Evolutionary conservation across 30 jellyfish, hydroid and myxozoan species (phyloP), one percentile per base, ranked within the genome.

Genomic region (Cassiopea andromeda): DNA sequence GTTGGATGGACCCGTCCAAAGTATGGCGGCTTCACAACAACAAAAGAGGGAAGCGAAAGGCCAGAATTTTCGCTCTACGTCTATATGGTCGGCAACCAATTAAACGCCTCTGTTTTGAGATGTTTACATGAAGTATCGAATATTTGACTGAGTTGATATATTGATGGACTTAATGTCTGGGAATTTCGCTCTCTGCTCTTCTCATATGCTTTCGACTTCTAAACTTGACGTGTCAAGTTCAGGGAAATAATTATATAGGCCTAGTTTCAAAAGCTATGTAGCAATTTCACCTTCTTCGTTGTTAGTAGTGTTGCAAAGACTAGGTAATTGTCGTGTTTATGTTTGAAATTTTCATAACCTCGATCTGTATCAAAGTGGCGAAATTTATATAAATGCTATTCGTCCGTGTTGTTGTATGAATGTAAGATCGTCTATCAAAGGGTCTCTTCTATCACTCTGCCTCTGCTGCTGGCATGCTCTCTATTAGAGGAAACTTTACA

Each of bases 351-450:
- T 87, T 87, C 89, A 48, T 87, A 75, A 27, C 91, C 89, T 87
- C 89, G 69, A 75, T 45, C 84, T 87, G 89, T 87, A 87, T 76
- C 89, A 75, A 87, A 87, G 89, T 87, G 94, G 89, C 94, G 80
- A 87, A 87, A 75, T 87, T 87, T 87, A 87, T 87, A 87, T 47
- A 77, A 87, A 77, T 66, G 48, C 60, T 77, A 87, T 77, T 77
- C 60, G 94, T 75, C 87, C 58, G 69, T 85, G 93, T 85, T 87
- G 79, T 75, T 45, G 75, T 54, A 27, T 27, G 38, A 0, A 77
- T 87, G 46, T 27, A 66, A 80, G 64, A 46, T 89, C 75, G 60
- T 77, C 69, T 18, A 66, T 54, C 64, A 3, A 27, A 27, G 38
- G 38, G 64, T 54, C 10, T 54, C 12, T 3, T 54, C 12, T 54